Evolutionary conservation across 2,888 invertebrate species (phyloP).

Genomic region (Bombyx huttoni): DNA sequence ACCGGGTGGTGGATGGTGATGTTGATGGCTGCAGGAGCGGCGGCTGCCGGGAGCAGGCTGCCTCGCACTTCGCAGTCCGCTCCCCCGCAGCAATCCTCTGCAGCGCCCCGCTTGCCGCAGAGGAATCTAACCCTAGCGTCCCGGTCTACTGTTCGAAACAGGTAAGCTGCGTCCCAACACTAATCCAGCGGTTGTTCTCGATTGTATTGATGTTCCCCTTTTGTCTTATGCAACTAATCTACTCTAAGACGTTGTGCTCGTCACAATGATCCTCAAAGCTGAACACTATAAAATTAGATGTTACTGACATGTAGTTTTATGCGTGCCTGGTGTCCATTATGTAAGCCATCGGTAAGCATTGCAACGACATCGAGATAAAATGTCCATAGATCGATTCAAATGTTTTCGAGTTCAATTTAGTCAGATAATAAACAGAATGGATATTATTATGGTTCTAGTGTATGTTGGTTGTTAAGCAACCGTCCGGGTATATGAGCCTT

Average conservation of each 20-base stretch:
- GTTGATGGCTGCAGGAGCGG: conserved; percentile 44
- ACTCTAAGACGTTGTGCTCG: too few relatives aligned
- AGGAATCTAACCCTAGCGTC: conserved; percentile 61
- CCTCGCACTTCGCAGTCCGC: conserved; percentile 53
- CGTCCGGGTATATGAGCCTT: conserved; percentile 22
- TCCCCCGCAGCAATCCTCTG: conserved; percentile 67
- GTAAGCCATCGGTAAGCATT: conserved; percentile 1
- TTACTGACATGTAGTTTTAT: conserved; percentile 3
- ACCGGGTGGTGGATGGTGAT: conserved; percentile 55
- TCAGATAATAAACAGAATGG: conserved; percentile 11
- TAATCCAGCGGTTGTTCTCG: neutral
- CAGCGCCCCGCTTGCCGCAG: conserved; percentile 62
- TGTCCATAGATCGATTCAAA: conserved; percentile 2
- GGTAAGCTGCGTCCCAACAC: conserved; percentile 34
- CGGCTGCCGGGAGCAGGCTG: conserved; percentile 55
- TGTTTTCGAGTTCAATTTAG: conserved; percentile 2
- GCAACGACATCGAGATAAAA: neutral
- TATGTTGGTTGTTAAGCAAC: conserved; percentile 22
- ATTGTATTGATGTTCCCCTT: neutral
- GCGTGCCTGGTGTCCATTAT: conserved; percentile 2
- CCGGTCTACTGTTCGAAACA: conserved; percentile 58
- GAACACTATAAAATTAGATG: neutral
- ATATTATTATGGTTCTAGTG: conserved; percentile 15
- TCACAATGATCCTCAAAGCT: too few relatives aligned
- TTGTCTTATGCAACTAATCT: neutral